Evolutionary conservation across 2,888 invertebrate genomes (phyloP), one percentile per base, ranked within the genome.

Genomic region (Tiliacea citrago): DNA sequence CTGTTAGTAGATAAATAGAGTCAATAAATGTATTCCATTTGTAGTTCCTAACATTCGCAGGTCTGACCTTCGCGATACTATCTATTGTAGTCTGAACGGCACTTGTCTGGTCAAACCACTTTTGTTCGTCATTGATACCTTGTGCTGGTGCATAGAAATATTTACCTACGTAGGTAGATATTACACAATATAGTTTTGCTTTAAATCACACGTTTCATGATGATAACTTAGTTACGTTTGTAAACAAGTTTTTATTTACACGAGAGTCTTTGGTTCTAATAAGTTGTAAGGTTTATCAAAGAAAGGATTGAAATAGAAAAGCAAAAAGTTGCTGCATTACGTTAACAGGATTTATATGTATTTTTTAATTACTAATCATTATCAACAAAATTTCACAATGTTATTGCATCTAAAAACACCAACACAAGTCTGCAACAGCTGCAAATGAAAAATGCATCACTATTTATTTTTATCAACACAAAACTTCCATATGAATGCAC

Each of bases 21-120:
- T 12, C 45, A 58, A 51, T 76, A 60, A 68, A 61, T 67, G 39
- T 79, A 57, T 70, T 74, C 1, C 24, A 75, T 80, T 80, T 80
- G 71, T 68, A 71, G 29, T 29, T 29, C 10, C 61, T 65, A 75
- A 75, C 75, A 74, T 79, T 82, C 57, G 77, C 82, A 80, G 73
- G 72, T 82, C 69, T 83, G 90, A 91, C 92, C 93, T 92, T 92
- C 90, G 82, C 75, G 79, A 84, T 87, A 82, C 81, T 84, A 83
- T 87, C 86, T 86, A 87, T 73, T 81, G 65, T 70, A 83, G 79
- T 82, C 79, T 81, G 82, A 87, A 81, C 85, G 63, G 77, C 83
- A 82, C 87, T 74, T 75, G 86, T 89, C 90, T 87, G 86, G 90
- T 90, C 87, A 77, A 77, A 84, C 88, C 75, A 81, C 88, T 86